A percentile compares a stretch with the other conserved stretches of the same genome.
These are phyloP conservation scores for Drosophila trichaetosa DNA, from an alignment of 2,888 invertebrate species.

Conservation along the genomic window DNA sequence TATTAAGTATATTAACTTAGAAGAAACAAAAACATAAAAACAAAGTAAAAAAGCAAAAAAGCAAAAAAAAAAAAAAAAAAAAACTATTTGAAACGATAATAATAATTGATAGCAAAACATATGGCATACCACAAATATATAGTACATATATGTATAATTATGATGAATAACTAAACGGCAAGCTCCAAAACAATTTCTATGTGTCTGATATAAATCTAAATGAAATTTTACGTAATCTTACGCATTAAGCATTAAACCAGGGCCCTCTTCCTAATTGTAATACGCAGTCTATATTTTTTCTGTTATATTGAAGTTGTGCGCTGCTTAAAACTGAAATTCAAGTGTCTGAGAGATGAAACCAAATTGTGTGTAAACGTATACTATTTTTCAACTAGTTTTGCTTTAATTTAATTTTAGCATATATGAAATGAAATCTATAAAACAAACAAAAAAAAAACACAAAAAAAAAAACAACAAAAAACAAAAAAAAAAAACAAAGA, in stretches of 20 bases:
- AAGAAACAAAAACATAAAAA: conserved; percentile 32
- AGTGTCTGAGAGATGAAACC: conserved; percentile 76
- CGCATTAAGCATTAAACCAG: conserved; percentile 45
- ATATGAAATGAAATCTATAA: conserved; percentile 52
- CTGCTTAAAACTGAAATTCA: conserved; percentile 70
- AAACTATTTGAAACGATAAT: conserved; percentile 76
- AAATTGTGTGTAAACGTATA: conserved; percentile 80
- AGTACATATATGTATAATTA: conserved; percentile 50
- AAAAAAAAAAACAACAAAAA: conserved; percentile 18
- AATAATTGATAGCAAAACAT: conserved; percentile 66
- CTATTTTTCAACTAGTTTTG: conserved; percentile 79
- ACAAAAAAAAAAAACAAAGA: conserved; percentile 14
- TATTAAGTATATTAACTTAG: conserved; percentile 67
- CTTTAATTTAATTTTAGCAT: conserved; percentile 73
- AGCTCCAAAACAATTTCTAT: conserved; percentile 48
- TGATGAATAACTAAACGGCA: conserved; percentile 45
- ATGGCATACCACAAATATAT: conserved; percentile 44
- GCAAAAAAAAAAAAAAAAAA: conserved; percentile 37
- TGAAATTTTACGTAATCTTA: conserved; percentile 48
- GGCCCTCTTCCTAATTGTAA: conserved; percentile 53
- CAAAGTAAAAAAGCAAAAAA: conserved; percentile 9
- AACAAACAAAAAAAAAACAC: conserved; percentile 20
- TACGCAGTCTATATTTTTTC: conserved; percentile 45
- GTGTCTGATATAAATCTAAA: conserved; percentile 56
- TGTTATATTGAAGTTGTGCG: conserved; percentile 64